Conservation (phyloP, 2,888 invertebrate species). For the Epirrhoe alternata region DNA sequence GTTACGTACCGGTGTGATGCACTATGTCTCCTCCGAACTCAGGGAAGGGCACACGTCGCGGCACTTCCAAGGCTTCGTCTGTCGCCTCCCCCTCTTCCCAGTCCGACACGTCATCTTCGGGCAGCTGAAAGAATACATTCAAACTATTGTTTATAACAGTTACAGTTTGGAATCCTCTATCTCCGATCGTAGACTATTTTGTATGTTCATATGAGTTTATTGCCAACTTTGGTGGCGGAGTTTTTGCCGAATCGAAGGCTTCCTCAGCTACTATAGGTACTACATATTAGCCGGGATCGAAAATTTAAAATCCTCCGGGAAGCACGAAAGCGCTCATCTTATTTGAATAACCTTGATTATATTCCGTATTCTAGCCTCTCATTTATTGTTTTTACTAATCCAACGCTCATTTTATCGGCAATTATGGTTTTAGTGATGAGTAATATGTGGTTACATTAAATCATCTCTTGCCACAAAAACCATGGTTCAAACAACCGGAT, state of each 20-base stretch:
- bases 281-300: too few relatives aligned
- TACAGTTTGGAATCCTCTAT: background rate
- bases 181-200: background rate
- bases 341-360: background rate
- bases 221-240: too few relatives aligned
- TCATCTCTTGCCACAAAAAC: constrained; percentile 17
- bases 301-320: too few relatives aligned
- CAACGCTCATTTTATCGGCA: background rate
- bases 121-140: constrained; percentile 57
- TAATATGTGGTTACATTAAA: constrained; percentile 10
- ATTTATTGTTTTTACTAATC: background rate
- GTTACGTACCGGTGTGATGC: constrained; percentile 71
- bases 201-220: too few relatives aligned
- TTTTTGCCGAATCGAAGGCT: too few relatives aligned
- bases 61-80: constrained; percentile 69
- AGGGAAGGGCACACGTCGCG: constrained; percentile 87
- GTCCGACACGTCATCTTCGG: constrained; percentile 76
- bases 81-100: constrained; percentile 77
- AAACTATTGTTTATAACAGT: background rate
- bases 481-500: constrained; percentile 34
- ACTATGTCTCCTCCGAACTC: constrained; percentile 89
- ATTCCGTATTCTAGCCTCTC: background rate
- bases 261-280: too few relatives aligned
- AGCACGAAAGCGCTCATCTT: too few relatives aligned
- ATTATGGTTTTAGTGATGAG: constrained; percentile 10